These are phyloP conservation scores for Dugesia japonica DNA, from an alignment of 2,888 invertebrate genomes.

Conservation along the genomic window DNA sequence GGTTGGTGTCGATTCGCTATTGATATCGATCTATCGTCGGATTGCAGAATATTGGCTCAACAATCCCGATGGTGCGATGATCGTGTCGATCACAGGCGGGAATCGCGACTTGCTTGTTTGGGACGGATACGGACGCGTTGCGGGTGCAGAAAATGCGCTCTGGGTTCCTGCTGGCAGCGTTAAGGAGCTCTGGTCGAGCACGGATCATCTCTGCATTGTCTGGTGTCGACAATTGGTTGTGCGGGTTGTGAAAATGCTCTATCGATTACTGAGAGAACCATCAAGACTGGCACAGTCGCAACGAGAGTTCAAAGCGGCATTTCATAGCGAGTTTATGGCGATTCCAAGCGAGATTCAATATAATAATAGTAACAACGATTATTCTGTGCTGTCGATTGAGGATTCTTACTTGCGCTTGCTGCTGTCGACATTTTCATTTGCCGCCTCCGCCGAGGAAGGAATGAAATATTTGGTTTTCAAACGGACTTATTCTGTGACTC, in stretches of 20 bases:
- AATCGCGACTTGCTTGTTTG: conserved; percentile 30
- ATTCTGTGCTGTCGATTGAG: neutral
- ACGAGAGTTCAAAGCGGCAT: neutral
- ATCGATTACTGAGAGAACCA: neutral
- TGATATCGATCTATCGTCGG: neutral
- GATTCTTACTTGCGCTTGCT: neutral
- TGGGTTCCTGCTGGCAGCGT: neutral
- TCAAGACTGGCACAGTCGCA: neutral
- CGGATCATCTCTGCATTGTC: conserved; percentile 27
- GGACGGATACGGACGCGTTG: conserved; percentile 11
- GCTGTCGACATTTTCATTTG: neutral
- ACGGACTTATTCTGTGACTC: neutral
- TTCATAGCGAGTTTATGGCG: neutral
- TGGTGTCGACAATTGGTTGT: conserved; percentile 16
- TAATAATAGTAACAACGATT: too few species aligned
- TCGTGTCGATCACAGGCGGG: conserved; percentile 24
- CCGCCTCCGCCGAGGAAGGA: neutral
- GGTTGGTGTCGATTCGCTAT: neutral
- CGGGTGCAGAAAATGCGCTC: neutral
- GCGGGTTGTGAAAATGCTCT: neutral
- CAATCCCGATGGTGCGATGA: neutral
- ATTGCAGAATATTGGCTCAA: neutral
- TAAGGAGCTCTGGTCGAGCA: conserved; percentile 1
- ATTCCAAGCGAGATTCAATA: neutral
- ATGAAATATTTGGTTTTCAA: neutral